Evolutionary conservation across 2,113 vertebrate genomes (phyloP).

Genomic region (Chitala chitala): DNA sequence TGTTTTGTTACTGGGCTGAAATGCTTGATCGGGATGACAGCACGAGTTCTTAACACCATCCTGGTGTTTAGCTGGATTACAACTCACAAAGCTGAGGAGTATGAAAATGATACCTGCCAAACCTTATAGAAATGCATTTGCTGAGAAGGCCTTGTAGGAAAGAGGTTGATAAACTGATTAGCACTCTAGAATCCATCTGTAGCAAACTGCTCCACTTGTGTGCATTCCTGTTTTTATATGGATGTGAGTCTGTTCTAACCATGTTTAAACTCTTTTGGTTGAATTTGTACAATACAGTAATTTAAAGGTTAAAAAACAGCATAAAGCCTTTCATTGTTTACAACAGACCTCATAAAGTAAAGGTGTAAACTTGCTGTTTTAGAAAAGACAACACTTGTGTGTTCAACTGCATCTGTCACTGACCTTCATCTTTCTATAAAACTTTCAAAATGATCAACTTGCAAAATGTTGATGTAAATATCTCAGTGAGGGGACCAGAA

Average conservation of each 20-base stretch:
- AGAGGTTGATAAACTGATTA: conserved; percentile 1
- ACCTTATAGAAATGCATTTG: background rate
- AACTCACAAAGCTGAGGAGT: too few relatives aligned
- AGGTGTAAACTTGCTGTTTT: background rate
- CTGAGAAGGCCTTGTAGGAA: background rate
- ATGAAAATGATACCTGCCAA: too few relatives aligned
- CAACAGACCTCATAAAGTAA: background rate
- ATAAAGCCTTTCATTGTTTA: background rate
- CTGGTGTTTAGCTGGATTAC: too few relatives aligned
- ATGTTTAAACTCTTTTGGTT: background rate
- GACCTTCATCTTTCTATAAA: background rate
- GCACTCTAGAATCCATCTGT: background rate
- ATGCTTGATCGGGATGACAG: too few relatives aligned
- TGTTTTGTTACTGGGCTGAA: too few relatives aligned
- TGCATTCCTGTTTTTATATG: background rate
- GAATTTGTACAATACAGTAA: background rate
- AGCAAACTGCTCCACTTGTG: background rate
- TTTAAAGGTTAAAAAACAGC: background rate
- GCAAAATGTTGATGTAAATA: background rate
- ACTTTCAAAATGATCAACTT: background rate
- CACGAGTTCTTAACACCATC: too few relatives aligned
- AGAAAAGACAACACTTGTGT: background rate
- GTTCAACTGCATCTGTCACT: background rate
- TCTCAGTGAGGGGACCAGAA: too few relatives aligned
- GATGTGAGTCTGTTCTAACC: background rate